phyloP scores from a whole-genome alignment of 1,140 invertebrate species.

The Ylistrum balloti region DNA sequence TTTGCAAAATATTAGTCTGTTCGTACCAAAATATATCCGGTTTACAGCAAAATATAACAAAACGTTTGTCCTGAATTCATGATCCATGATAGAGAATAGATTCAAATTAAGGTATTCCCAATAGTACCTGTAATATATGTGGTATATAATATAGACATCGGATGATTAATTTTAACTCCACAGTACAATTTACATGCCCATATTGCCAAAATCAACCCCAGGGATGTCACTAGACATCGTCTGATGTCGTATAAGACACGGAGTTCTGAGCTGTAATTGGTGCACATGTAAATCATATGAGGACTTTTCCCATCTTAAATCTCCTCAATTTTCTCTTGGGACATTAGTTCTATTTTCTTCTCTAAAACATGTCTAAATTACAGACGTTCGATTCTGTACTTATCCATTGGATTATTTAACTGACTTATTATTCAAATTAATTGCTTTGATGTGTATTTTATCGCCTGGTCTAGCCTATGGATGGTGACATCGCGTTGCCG shows the following conservation, averaged over 20 bases:
- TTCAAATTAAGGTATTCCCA: too few relatives aligned
- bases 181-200: neutral
- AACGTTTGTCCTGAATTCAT: too few relatives aligned
- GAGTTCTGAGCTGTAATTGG: neutral
- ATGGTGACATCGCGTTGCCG: neutral
- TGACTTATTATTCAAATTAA: constrained; percentile 14
- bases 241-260: neutral
- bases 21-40: too few relatives aligned
- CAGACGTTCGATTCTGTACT: neutral
- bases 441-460: neutral
- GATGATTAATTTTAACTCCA: too few relatives aligned
- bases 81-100: too few relatives aligned
- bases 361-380: neutral
- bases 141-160: too few relatives aligned
- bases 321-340: neutral
- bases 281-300: neutral
- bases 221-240: neutral
- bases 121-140: too few relatives aligned
- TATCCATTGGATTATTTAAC: neutral
- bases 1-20: too few relatives aligned
- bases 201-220: neutral
- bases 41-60: too few relatives aligned
- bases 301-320: neutral
- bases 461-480: neutral
- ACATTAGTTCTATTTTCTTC: neutral